These are phyloP conservation scores for Saimiri boliviensis DNA, from an alignment of 2,113 vertebrate genomes.

Conservation along the genomic window DNA sequence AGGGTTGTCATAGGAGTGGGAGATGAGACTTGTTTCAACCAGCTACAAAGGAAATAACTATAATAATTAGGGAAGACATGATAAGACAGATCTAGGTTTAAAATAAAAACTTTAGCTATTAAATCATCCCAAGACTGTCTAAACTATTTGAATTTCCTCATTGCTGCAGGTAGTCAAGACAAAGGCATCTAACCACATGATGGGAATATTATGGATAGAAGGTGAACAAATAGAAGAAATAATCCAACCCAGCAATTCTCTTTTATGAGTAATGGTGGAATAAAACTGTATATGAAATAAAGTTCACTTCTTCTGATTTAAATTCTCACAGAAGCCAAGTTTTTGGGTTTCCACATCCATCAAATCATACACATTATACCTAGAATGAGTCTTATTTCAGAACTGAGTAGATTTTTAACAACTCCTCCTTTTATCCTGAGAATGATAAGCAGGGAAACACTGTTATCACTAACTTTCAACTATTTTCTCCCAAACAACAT, in stretches of 20 bases:
- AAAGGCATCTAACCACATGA: neutral
- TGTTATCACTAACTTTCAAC: neutral
- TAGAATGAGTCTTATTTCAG: neutral
- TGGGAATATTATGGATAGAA: neutral
- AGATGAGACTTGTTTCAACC: conserved; percentile 43
- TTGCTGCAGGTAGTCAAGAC: neutral
- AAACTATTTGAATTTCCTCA: neutral
- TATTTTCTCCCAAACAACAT: neutral
- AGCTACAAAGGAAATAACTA: conserved; percentile 25
- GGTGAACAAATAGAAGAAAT: neutral
- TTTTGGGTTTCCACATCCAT: neutral
- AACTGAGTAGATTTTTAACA: neutral
- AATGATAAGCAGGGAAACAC: neutral
- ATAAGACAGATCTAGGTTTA: conserved; percentile 7
- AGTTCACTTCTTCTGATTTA: neutral
- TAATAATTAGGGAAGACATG: conserved; percentile 22
- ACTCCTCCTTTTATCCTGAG: neutral
- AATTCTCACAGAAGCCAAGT: neutral
- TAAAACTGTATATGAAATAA: neutral
- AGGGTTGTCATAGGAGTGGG: neutral
- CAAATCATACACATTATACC: neutral
- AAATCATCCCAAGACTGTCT: neutral
- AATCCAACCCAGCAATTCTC: neutral
- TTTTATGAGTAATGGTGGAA: neutral
- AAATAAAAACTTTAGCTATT: conserved; percentile 38